A percentile compares a stretch with the other conserved stretches of the same genome.
phyloP scores from a whole-genome alignment of 1,140 invertebrate species.

The Drosophila bocqueti region DNA sequence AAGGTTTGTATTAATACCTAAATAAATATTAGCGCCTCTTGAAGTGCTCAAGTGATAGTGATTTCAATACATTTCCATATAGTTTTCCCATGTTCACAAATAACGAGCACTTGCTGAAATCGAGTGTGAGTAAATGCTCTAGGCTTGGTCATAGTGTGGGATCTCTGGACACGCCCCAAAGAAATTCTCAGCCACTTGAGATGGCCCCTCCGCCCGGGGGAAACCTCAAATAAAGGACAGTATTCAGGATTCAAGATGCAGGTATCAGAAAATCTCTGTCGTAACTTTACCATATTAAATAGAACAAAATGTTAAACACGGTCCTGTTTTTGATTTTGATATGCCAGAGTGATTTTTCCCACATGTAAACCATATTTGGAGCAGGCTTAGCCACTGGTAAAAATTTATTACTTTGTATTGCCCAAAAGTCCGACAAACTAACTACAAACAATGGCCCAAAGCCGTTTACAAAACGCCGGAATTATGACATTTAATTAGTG shows the following conservation, averaged over 20 bases:
- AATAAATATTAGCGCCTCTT: not conserved
- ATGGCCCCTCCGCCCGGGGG: not conserved
- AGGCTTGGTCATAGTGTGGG: not conserved
- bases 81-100: slow-evolving; percentile 9
- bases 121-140: not conserved
- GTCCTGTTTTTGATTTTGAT: slow-evolving; percentile 21
- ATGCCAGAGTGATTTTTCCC: not conserved
- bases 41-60: no score
- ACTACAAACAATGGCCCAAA: slow-evolving; percentile 10
- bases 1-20: no score
- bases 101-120: slow-evolving; percentile 15
- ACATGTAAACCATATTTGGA: not conserved
- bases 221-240: slow-evolving; percentile 22
- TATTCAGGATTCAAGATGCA: not conserved
- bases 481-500: slow-evolving; percentile 51
- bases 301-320: not conserved
- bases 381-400: slow-evolving; percentile 1
- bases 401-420: slow-evolving; percentile 16
- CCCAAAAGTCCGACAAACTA: not conserved
- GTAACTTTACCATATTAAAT: slow-evolving; percentile 21
- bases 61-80: not conserved
- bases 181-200: slow-evolving; percentile 21
- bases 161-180: slow-evolving; percentile 5
- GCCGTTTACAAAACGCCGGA: slow-evolving; percentile 12
- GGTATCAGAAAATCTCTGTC: not conserved